Evolutionary conservation across 2,113 vertebrate species (phyloP), one percentile per base, ranked within the genome.

Genomic region (Caretta caretta): DNA sequence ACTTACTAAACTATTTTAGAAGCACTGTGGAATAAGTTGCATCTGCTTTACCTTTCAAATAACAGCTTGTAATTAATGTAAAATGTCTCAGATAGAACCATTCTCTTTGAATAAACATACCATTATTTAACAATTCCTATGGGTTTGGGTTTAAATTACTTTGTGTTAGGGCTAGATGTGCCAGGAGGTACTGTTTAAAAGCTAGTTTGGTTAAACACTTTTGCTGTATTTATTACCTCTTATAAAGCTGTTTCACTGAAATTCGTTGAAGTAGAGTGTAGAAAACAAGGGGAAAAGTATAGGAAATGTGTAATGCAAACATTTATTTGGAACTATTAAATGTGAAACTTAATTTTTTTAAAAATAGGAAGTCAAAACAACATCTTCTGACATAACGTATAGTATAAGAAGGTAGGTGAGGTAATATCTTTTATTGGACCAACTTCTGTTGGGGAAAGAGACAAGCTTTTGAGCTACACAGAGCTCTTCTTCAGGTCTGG

Each of bases 121-220:
- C 87, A 93, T 97, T 97, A 96, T 93, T 95, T 95, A 93, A 94
- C 96, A 95, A 97, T 94, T 97, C 95, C 82, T 97, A 93, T 95
- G 93, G 92, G 83, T 96, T 98, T 96, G 69, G 89, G 97, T 96
- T 97, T 96, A 97, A 94, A 87, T 96, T 96, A 78, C 92, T 96
- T 87, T 84, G 89, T 29, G 19, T 80, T 89, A 97, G 90, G 62
- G 84, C 80, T 87, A 54, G 94, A 76, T 59, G 65, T 95, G 92
- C 95, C 97, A 92, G 96, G 88, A 95, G 96, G 95, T 97, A 79
- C 85, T 96, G 83, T 96, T 96, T 94, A 90, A 97, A 97, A 92
- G 72, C 78, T 89, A 76, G 88, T 89, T 96, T 89, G 53, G 72
- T 97, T 96, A 96, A 97, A 94, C 62, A 3, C 94, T 89, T 97